Evolutionary conservation across 2,797 vertebrate species (phyloP).

Genomic region (Saxicola maurus): DNA sequence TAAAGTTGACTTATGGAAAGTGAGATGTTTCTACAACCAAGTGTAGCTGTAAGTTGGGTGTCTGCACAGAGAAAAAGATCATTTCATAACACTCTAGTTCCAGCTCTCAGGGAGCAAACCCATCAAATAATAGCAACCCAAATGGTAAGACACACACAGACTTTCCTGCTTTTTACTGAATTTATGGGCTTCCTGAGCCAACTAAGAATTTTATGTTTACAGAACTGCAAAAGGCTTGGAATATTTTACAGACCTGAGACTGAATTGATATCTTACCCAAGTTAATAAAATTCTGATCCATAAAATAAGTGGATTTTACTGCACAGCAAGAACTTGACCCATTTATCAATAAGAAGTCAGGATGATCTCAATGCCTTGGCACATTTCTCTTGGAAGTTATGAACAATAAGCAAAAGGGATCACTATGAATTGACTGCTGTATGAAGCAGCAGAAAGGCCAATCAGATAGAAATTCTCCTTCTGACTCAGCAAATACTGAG

Average conservation of each 20-base stretch:
- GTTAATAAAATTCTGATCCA: background rate
- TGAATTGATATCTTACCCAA: background rate
- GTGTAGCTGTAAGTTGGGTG: background rate
- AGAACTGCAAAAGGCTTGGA: constrained; percentile 1
- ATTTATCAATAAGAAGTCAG: background rate
- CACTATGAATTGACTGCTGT: background rate
- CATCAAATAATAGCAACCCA: background rate
- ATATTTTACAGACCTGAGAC: background rate
- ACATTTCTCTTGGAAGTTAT: background rate
- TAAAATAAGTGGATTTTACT: background rate
- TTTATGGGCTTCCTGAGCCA: constrained; percentile 23
- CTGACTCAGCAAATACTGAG: background rate
- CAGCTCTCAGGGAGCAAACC: background rate
- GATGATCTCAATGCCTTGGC: background rate
- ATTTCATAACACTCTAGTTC: background rate
- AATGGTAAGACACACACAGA: background rate
- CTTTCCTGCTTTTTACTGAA: background rate
- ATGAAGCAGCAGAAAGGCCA: background rate
- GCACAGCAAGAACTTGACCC: background rate
- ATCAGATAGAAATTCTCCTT: background rate
- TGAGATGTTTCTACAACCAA: background rate
- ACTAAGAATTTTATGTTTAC: background rate
- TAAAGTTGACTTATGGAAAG: background rate
- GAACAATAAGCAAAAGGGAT: background rate
- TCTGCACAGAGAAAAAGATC: background rate